Evolutionary conservation across 2,113 vertebrate genomes (phyloP), one percentile per base, ranked within the genome.

Genomic region (Fulmarus glacialis): DNA sequence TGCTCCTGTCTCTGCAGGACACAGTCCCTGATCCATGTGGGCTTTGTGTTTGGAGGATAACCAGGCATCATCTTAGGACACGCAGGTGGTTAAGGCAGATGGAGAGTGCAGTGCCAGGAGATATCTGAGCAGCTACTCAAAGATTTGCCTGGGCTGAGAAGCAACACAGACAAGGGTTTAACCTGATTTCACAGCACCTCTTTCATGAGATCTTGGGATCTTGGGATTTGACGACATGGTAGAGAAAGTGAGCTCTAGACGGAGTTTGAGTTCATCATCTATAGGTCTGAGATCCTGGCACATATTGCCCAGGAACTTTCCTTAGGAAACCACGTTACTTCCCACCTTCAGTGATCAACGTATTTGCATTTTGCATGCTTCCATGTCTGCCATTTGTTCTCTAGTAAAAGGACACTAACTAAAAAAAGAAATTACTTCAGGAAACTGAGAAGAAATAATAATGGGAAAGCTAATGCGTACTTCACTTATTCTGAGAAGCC

Each of bases 301-400:
- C 9, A 29, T 40, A 27, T 17, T 38, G 43, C 15, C 40, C 0
- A 0, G 36, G 27, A 82, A 45, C 36, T 9, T 2, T 34, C 23
- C 19, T 10, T 59, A 40, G 40, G 47, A 89, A 90, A 52, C 7
- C 0, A 0, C 12, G 29, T 48, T 60, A 32, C 21, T 89, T 93
- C 14, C 29, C 11, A 71, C 15, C 17, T 60, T 82, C 26, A 42
- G 6, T 23, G 34, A 72, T 53, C 38, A 70, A 27, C 16, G 6
- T n/a, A 78, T 43, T 78, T 71, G 30, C 19, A 87, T 72, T 94
- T 42, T 83, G 43, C 29, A n/a, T 30, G 14, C 62, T 90, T 80
- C 23, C n/a, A 50, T 7, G 6, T 73, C n/a, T 43, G 29, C 12
- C 2, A 1, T 43, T 75, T 62, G 24, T 75, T 23, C 59, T 79